These are phyloP conservation scores for Philhelius pedissequus DNA, from an alignment of 2,888 invertebrate genomes.

Conservation along the genomic window DNA sequence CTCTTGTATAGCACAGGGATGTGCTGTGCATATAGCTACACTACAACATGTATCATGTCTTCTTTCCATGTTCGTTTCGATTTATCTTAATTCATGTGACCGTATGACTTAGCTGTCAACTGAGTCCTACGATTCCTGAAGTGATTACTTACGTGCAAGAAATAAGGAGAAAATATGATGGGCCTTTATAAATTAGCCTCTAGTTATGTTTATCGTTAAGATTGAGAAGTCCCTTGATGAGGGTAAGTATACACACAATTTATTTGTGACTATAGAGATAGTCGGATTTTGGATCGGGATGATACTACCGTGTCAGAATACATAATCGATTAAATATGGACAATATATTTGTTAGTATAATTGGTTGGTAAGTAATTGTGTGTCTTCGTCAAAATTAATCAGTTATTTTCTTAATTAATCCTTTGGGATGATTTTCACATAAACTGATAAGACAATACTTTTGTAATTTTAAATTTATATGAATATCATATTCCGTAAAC, in stretches of 20 bases:
- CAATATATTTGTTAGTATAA: slow-evolving; percentile 28
- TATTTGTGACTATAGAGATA: slow-evolving; percentile 3
- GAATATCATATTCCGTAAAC: too few species aligned
- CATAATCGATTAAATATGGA: slow-evolving; percentile 17
- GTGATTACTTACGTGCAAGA: slow-evolving; percentile 9
- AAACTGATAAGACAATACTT: not conserved
- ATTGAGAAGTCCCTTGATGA: not conserved
- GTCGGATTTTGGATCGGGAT: not conserved
- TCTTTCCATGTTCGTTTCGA: slow-evolving; percentile 47
- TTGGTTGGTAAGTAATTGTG: slow-evolving; percentile 54
- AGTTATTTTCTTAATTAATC: not conserved
- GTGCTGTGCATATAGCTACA: too few species aligned
- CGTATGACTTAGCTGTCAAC: slow-evolving; percentile 56
- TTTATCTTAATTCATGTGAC: slow-evolving; percentile 66
- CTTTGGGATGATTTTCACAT: not conserved
- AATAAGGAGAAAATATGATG: slow-evolving; percentile 2
- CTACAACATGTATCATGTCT: not conserved
- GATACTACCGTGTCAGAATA: not conserved
- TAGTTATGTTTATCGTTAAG: slow-evolving; percentile 23
- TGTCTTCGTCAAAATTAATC: not conserved
- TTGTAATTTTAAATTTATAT: not conserved
- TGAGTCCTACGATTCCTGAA: slow-evolving; percentile 44
- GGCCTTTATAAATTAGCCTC: slow-evolving; percentile 47
- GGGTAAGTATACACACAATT: not conserved
- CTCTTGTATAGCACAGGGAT: not conserved